Percentiles rank a stretch among this genome's conserved stretches.
phyloP scores from a whole-genome alignment of 2,113 vertebrate genomes.

The Chelonoidis abingdonii region DNA sequence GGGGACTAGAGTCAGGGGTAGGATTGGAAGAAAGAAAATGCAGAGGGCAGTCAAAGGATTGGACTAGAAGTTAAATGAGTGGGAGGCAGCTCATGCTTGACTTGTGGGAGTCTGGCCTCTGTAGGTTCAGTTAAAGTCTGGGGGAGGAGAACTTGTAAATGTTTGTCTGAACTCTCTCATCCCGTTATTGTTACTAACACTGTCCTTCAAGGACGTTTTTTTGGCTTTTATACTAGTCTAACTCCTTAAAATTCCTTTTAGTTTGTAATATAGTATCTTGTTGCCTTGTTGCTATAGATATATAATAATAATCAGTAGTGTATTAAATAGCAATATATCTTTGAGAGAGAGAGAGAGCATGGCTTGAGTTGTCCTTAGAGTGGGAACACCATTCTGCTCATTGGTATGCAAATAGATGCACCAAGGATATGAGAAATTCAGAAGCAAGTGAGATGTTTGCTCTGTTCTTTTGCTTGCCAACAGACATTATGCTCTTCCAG shows the following conservation, averaged over 20 bases:
- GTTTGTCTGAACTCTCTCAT: background rate
- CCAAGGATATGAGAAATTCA: background rate
- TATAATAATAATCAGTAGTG: background rate
- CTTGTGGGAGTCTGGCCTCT: background rate
- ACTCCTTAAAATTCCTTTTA: background rate
- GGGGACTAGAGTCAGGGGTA: background rate
- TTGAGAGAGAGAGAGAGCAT: background rate
- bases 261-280: background rate
- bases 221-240: background rate
- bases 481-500: constrained; percentile 1
- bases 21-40: background rate
- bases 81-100: background rate
- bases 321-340: background rate
- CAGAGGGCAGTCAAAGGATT: background rate
- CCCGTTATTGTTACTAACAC: background rate
- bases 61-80: background rate
- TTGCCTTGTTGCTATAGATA: background rate
- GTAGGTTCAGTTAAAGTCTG: background rate
- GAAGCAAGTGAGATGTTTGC: constrained; percentile 25
- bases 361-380: background rate
- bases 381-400: background rate
- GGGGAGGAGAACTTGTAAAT: background rate
- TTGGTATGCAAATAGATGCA: background rate
- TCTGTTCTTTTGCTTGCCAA: background rate
- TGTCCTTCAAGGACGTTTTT: background rate